Evolutionary conservation across 2,888 invertebrate species (phyloP).

Genomic region (Sussaba pulchella): DNA sequence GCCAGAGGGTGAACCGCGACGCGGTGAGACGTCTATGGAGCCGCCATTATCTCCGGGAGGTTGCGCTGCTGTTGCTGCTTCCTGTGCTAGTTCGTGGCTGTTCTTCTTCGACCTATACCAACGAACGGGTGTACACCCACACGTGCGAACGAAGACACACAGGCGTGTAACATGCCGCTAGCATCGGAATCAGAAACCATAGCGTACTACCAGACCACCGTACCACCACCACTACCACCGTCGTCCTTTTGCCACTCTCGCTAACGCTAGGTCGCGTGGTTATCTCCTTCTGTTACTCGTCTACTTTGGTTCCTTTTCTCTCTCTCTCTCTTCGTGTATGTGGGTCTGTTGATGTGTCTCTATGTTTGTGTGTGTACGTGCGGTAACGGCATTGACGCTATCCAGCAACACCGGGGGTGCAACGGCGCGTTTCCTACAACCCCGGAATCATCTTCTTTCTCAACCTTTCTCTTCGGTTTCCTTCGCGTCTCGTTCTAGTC

Average conservation of each 20-base stretch:
- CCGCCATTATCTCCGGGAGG: constrained; percentile 62
- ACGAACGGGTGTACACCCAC: neutral
- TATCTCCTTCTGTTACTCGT: constrained; percentile 56
- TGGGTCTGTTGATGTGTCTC: neutral
- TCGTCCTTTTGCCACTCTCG: constrained; percentile 61
- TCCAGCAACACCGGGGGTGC: constrained; percentile 63
- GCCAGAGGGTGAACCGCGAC: constrained; percentile 64
- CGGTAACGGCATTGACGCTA: constrained; percentile 51
- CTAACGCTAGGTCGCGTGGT: constrained; percentile 60
- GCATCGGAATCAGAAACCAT: constrained; percentile 42
- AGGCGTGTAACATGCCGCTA: neutral
- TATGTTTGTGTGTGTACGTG: constrained; percentile 7
- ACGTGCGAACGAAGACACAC: constrained; percentile 7
- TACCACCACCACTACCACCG: constrained; percentile 53
- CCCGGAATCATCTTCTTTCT: constrained; percentile 23
- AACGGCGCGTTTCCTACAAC: constrained; percentile 59
- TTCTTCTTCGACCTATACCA: constrained; percentile 1
- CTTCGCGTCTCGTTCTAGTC: constrained; percentile 32
- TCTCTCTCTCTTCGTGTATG: no score
- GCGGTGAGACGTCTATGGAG: constrained; percentile 64
- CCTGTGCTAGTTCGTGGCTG: constrained; percentile 53
- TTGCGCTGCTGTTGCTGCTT: constrained; percentile 59
- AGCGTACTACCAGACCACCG: constrained; percentile 42
- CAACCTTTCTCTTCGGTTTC: constrained; percentile 17
- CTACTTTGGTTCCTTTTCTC: no score